Evolutionary conservation across 2,113 vertebrate genomes (phyloP).

Genomic region (Eptatretus burgeri): DNA sequence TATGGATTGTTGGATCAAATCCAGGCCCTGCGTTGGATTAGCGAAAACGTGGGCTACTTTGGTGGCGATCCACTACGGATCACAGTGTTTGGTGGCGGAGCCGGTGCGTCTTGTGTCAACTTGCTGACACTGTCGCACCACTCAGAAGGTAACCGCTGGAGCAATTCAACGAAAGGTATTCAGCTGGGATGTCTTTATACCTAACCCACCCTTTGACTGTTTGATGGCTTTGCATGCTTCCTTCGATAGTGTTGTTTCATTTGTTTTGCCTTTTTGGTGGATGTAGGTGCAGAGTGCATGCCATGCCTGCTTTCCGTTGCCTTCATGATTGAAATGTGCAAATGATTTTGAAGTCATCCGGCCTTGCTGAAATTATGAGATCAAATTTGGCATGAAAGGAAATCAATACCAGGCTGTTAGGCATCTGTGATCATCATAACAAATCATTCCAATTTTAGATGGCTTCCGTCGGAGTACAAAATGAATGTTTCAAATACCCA

Average conservation of each 20-base stretch:
- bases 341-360: no score
- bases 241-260: neutral
- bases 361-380: no score
- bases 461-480: no score
- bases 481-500: no score
- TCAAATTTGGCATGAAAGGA: no score
- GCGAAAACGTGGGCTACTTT: constrained; percentile 92
- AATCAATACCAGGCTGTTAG: no score
- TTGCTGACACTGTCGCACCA: constrained; percentile 88
- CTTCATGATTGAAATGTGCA: no score
- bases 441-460: no score
- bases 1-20: constrained; percentile 94
- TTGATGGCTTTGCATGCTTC: constrained; percentile 3
- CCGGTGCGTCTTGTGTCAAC: constrained; percentile 86
- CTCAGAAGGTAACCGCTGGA: constrained; percentile 46
- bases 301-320: no score
- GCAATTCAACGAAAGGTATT: constrained; percentile 7
- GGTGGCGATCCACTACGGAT: constrained; percentile 81
- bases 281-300: neutral
- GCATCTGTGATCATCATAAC: no score
- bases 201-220: neutral
- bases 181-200: neutral
- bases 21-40: constrained; percentile 89
- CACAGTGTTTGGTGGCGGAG: constrained; percentile 85
- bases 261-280: neutral